phyloP scores from a whole-genome alignment of 2,797 vertebrate species.

The Novumbra hubbsi region DNA sequence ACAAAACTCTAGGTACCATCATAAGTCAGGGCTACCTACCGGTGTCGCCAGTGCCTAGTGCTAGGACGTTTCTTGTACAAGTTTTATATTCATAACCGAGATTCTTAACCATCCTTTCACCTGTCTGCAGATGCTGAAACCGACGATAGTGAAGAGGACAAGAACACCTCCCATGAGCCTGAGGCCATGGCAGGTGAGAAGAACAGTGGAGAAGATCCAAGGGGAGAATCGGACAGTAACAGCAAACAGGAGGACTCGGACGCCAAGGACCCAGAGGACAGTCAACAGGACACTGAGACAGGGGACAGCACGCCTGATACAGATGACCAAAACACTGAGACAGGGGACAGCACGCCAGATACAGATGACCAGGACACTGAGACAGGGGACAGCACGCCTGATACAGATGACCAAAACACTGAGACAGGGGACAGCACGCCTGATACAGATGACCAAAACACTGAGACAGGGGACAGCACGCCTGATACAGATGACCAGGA shows the following conservation, averaged over 20 bases:
- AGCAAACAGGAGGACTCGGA: slow-evolving; percentile 5
- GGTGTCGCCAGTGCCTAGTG: not conserved
- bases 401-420: not conserved
- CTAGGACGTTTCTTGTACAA: not conserved
- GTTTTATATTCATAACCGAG: not conserved
- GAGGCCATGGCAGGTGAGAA: slow-evolving; percentile 11
- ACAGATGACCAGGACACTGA: too few relatives aligned
- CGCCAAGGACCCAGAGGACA: not conserved
- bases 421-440: slow-evolving; percentile 6
- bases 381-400: too few relatives aligned
- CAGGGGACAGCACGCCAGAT: not conserved
- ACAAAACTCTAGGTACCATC: not conserved
- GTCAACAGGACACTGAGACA: not conserved
- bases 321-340: not conserved
- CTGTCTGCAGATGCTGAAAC: slow-evolving; percentile 18
- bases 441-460: too few relatives aligned
- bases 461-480: slow-evolving; percentile 9
- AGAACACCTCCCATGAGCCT: not conserved
- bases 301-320: slow-evolving; percentile 6
- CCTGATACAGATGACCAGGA: too few relatives aligned
- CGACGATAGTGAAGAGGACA: slow-evolving; percentile 20
- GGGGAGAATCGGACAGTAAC: slow-evolving; percentile 23
- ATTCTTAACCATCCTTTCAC: not conserved
- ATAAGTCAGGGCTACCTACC: not conserved
- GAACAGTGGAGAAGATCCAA: slow-evolving; percentile 21